Evolutionary conservation across 1,140 invertebrate genomes (phyloP), one percentile per base, ranked within the genome.

Genomic region (Drosophila takahashii): DNA sequence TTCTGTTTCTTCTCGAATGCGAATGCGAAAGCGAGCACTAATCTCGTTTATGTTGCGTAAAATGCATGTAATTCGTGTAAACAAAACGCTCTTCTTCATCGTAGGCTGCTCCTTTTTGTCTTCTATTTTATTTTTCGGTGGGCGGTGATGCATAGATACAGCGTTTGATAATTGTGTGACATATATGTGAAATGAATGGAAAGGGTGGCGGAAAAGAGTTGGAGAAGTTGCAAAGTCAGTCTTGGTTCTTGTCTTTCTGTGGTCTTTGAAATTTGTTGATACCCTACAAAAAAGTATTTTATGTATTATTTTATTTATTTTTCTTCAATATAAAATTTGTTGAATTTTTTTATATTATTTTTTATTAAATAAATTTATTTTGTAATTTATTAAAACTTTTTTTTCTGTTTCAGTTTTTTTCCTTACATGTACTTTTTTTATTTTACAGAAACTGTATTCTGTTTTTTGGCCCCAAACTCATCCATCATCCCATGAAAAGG

Each of bases 1-100:
- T 54, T 39, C 51, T 29, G 51, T 61, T 83, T 78, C 42, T 75
- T 61, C 75, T 37, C 44, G 75, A 77, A 75, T 78, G 74, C 66
- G 77, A 86, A 81, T 81, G 81, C 44, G 75, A 77, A 75, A 75
- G 78, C 62, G 77, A 86, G 81, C 81, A 86, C 83, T 86, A 86
- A 86, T 86, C 81, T 86, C 83, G 81, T 86, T 86, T 86, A 86
- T 86, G 81, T 86, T 81, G 81, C 81, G 81, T 86, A 86, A 86
- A 86, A 86, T 86, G 83, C 83, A 86, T 81, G 83, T 86, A 86
- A 86, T 86, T 81, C 65, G 83, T 87, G 78, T 86, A 86, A 86
- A 86, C 81, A 86, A 73, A 81, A 48, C 59, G 56, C 41, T 37
- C 18, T 18, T 37, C 18, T n/a, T n/a, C 45, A 3, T 32, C 32